These are phyloP conservation scores for Clusia tigrina DNA, from an alignment of 2,888 invertebrate genomes.

Conservation along the genomic window DNA sequence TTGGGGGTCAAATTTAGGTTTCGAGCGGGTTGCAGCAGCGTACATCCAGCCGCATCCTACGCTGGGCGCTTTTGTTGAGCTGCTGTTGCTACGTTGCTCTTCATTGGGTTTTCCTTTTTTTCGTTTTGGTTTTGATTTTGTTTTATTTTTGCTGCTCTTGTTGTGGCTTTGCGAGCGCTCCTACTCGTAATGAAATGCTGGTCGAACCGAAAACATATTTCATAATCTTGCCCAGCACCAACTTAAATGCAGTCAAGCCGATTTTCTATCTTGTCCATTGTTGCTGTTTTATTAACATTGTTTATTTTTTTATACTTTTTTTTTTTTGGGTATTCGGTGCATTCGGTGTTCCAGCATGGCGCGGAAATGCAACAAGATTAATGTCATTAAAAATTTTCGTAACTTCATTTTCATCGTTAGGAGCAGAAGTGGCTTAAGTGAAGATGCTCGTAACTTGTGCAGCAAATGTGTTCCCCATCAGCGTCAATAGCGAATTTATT, in stretches of 20 bases:
- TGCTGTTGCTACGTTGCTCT: neutral
- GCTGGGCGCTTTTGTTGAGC: slow-evolving; percentile 26
- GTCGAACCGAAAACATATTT: slow-evolving; percentile 38
- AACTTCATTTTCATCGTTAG: slow-evolving; percentile 40
- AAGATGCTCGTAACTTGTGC: slow-evolving; percentile 34
- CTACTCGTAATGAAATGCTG: slow-evolving; percentile 34
- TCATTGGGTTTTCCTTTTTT: neutral
- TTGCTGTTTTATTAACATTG: too few species aligned
- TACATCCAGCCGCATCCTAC: slow-evolving; percentile 2
- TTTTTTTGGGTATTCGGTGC: slow-evolving; percentile 25
- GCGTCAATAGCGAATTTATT: slow-evolving; percentile 36
- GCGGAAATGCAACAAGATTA: slow-evolving; percentile 29
- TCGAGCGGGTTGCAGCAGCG: neutral
- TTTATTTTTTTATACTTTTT: too few species aligned
- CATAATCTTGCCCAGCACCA: slow-evolving; percentile 34
- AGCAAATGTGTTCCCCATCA: slow-evolving; percentile 25
- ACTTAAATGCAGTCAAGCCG: too few species aligned
- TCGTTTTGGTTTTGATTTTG: slow-evolving; percentile 33
- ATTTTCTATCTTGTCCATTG: too few species aligned
- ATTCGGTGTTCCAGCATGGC: slow-evolving; percentile 32
- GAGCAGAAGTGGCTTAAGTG: too few species aligned
- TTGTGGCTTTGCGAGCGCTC: slow-evolving; percentile 7
- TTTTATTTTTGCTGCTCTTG: slow-evolving; percentile 15
- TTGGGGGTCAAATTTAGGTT: slow-evolving; percentile 42
- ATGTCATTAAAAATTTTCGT: slow-evolving; percentile 32